phyloP scores from a whole-genome alignment of 1,140 invertebrate genomes.

The Trinorchestia longiramus region DNA sequence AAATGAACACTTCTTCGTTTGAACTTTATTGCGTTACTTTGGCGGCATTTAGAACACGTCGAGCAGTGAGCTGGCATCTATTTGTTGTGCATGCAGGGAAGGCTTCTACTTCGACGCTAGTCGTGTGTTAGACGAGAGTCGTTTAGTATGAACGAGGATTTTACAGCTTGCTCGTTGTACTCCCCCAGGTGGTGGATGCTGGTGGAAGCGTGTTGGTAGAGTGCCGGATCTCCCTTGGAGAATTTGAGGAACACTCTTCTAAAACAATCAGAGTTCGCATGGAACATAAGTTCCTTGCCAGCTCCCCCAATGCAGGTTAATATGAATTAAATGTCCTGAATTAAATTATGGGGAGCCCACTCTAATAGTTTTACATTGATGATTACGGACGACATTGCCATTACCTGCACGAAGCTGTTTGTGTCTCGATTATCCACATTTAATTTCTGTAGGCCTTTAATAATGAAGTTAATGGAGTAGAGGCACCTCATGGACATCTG shows the following conservation, averaged over 20 bases:
- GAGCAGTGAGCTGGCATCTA: neutral
- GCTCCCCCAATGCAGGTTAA: conserved; percentile 20
- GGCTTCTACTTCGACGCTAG: neutral
- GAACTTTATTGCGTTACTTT: conserved; percentile 2
- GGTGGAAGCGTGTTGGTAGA: conserved; percentile 33
- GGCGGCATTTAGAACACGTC: neutral
- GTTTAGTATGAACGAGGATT: neutral
- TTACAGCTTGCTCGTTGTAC: neutral
- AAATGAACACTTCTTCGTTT: neutral
- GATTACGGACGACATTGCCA: no score
- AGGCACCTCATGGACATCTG: no score
- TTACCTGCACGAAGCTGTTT: no score
- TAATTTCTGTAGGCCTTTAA: no score
- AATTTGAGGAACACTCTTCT: conserved; percentile 30
- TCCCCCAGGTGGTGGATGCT: conserved; percentile 9
- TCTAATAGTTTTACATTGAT: neutral
- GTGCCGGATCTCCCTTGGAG: conserved; percentile 16
- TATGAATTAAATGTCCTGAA: neutral
- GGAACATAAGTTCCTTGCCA: conserved; percentile 28
- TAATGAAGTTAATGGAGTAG: no score
- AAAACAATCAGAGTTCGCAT: conserved; percentile 32
- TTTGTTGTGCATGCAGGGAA: neutral
- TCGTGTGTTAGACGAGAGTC: neutral
- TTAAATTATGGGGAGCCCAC: neutral
- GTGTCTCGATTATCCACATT: no score